Base-by-base conservation (phyloP, 2,888 invertebrate species). In the Yponomeuta malinellus region DNA sequence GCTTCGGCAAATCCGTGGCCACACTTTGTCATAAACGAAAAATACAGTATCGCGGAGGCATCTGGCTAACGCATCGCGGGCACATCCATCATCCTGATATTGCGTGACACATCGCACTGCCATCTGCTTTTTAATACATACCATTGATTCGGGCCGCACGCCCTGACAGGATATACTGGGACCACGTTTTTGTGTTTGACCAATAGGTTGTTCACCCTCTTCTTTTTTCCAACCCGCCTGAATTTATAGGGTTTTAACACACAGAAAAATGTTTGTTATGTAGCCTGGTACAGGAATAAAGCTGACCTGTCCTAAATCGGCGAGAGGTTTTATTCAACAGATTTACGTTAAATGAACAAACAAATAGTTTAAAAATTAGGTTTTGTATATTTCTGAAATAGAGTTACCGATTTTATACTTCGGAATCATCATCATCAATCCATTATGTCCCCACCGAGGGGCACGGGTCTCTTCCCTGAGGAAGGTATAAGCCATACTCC, bases 21-120 rank as follows among this genome's bases (percentile, higher is more conserved):
- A 59, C 52, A 15, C 52, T 15, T 4, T 15, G 15, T 59, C n/a
- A 15, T 59, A 15, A 15, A 59, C 52, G 63, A 70, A 70, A 70
- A 63, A 68, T 23, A 12, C 52, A 59, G 15, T 59, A 5, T 59
- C 52, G 63, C 12, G 73, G 74, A 79, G 79, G 78, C 74, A 76
- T 77, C 78, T 69, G 68, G 48, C 29, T 23, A 29, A 67, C 43
- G n/a, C 52, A 59, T 59, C 52, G 52, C 37, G 37, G 37, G 48
- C 65, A 65, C 85, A 88, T 89, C 86, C 79, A 87, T 88, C 88
- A 89, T 79, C 73, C 78, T 74, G 82, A 85, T 85, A 88, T 83
- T 82, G 79, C 82, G 79, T 83, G 75, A 77, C 77, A 74, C 72
- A 74, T 72, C 68, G 43, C 37, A 68, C 67, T 33, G 29, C 68